These are phyloP conservation scores for Drosophila parvula DNA, from an alignment of 1,140 invertebrate species.

Conservation along the genomic window DNA sequence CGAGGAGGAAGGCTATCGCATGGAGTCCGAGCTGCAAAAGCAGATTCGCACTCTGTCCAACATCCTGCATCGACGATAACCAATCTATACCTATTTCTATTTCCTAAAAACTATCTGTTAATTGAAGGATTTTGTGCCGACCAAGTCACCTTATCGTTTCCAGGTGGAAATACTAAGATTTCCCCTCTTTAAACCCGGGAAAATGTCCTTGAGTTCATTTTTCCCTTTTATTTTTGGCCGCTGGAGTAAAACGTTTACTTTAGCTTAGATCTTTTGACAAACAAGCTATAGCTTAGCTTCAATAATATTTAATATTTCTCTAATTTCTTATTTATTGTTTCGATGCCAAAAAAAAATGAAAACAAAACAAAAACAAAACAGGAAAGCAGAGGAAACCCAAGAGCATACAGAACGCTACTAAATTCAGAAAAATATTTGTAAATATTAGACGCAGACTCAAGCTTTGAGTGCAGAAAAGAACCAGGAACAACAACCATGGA, in stretches of 20 bases:
- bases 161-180: background rate
- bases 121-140: background rate
- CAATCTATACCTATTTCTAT: slow-evolving; percentile 29
- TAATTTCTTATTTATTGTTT: slow-evolving; percentile 47
- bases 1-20: slow-evolving; percentile 86
- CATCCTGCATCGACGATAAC: slow-evolving; percentile 82
- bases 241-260: background rate
- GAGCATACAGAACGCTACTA: slow-evolving; percentile 36
- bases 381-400: slow-evolving; percentile 8
- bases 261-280: slow-evolving; percentile 12
- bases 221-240: background rate
- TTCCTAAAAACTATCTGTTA: background rate
- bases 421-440: slow-evolving; percentile 38
- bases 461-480: slow-evolving; percentile 18
- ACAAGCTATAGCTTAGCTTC: slow-evolving; percentile 11
- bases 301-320: slow-evolving; percentile 16
- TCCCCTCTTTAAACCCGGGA: background rate
- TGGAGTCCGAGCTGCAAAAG: slow-evolving; percentile 84
- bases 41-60: slow-evolving; percentile 83
- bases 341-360: slow-evolving; percentile 48
- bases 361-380: slow-evolving; percentile 24
- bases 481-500: slow-evolving; percentile 14
- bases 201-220: background rate
- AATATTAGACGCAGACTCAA: slow-evolving; percentile 37
- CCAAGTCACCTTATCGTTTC: slow-evolving; percentile 36